Evolutionary conservation across 2,888 invertebrate genomes (phyloP), one percentile per base, ranked within the genome.

Genomic region (Agrilus mali): DNA sequence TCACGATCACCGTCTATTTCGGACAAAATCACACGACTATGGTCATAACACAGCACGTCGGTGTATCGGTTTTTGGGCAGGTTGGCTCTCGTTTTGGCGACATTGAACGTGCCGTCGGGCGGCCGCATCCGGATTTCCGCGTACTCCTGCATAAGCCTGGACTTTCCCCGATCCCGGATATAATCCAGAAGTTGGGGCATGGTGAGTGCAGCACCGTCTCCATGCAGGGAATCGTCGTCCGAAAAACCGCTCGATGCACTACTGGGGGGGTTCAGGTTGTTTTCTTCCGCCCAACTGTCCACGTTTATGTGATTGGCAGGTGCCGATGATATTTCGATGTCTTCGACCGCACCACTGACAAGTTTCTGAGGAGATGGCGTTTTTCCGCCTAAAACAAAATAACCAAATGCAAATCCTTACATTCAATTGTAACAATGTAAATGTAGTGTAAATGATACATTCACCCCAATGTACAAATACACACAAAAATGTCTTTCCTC

Each of bases 21-120:
- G 31, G 87, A 82, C 47, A 96, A 74, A 52, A 85, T 77, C 49
- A 97, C 95, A 57, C 96, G 77, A 63, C 88, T 87, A 68, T 94
- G 93, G 69, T 97, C 96, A 70, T 86, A 93, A 69, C 95, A 95
- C 51, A 95, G 74, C 41, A 96, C 95, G 68, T 97, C 96, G 52
- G 92, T 92, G 70, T 96, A 97, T 20, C 87, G 77, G 67, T 88
- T 88, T 73, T 88, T 89, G 60, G 82, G 76, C 61, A 83, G 73
- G 67, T 89, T 89, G 56, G 73, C 69, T 60, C 75, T 73, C 61
- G 76, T 67, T 86, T 82, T 87, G 59, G 93, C 87, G 60, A 82
- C 79, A 55, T 82, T 81, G 69, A 95, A 95, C 54, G 90, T 85
- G 50, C 94, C 94, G 53, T 80, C 78, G 31, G 89, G 88, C 50